Percentiles rank a stretch among this genome's conserved stretches.
These are phyloP conservation scores for Trogon melanurus DNA, from an alignment of 2,113 vertebrate genomes.

Conservation along the genomic window DNA sequence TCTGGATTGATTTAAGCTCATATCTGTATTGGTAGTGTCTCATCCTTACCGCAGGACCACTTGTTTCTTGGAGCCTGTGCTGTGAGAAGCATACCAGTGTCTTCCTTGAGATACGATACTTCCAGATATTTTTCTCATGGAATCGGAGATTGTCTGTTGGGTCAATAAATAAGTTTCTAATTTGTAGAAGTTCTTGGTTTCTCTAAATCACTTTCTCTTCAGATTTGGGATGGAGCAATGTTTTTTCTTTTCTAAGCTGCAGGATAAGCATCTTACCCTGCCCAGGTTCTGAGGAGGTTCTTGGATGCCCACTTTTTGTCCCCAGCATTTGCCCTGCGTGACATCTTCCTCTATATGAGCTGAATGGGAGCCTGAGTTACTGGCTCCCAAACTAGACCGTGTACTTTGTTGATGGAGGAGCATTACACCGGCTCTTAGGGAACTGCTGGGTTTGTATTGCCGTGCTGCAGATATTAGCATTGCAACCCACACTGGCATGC, in stretches of 20 bases:
- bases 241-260: background rate
- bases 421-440: background rate
- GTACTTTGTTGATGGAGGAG: background rate
- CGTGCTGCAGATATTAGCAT: background rate
- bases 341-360: background rate
- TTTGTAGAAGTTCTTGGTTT: background rate
- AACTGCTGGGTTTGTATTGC: background rate
- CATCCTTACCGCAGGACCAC: background rate
- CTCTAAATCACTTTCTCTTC: background rate
- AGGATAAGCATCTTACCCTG: background rate
- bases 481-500: background rate
- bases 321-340: background rate
- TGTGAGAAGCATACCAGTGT: background rate
- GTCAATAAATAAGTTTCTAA: background rate
- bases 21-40: background rate
- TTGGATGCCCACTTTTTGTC: background rate
- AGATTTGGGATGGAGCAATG: accelerated
- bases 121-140: background rate
- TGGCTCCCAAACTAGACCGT: background rate
- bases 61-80: background rate
- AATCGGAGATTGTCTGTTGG: background rate
- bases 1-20: background rate
- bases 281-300: background rate
- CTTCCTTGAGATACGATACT: background rate
- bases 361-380: background rate